Evolutionary conservation across 2,888 invertebrate genomes (phyloP).

Genomic region (Drosophila merina): DNA sequence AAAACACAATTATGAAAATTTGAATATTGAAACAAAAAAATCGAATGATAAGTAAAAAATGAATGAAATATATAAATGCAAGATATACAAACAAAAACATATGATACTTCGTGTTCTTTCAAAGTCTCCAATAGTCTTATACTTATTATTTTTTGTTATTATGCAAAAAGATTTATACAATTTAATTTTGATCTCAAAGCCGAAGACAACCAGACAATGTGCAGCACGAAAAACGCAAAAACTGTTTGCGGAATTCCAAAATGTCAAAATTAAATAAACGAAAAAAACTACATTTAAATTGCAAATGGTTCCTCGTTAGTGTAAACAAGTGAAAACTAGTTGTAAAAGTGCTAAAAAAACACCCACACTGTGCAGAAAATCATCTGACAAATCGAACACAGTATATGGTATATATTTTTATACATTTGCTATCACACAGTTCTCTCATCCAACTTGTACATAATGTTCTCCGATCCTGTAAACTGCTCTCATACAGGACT

Average conservation of each 20-base stretch:
- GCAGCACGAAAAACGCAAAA: slow-evolving; percentile 56
- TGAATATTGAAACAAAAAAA: slow-evolving; percentile 51
- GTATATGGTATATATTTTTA: slow-evolving; percentile 43
- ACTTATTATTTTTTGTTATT: slow-evolving; percentile 61
- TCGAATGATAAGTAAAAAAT: slow-evolving; percentile 17
- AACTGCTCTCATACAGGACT: slow-evolving; percentile 15
- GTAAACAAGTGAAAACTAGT: slow-evolving; percentile 68
- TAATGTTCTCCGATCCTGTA: slow-evolving; percentile 30
- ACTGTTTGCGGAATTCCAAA: slow-evolving; percentile 72
- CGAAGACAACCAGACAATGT: slow-evolving; percentile 55
- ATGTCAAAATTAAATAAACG: slow-evolving; percentile 66
- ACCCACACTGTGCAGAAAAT: slow-evolving; percentile 38
- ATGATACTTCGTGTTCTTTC: slow-evolving; percentile 36
- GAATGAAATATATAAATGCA: slow-evolving; percentile 23
- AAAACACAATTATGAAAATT: slow-evolving; percentile 28
- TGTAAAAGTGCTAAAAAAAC: slow-evolving; percentile 66
- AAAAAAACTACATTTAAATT: slow-evolving; percentile 64
- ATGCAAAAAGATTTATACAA: slow-evolving; percentile 50
- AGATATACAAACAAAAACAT: slow-evolving; percentile 5
- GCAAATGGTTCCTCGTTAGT: slow-evolving; percentile 82
- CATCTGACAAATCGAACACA: slow-evolving; percentile 40
- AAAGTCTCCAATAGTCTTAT: slow-evolving; percentile 71
- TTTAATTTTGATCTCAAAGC: slow-evolving; percentile 81
- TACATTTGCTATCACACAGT: slow-evolving; percentile 31
- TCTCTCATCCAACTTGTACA: slow-evolving; percentile 46